A percentile compares a stretch with the other conserved stretches of the same genome.
These are phyloP conservation scores for Hydropsyche tenuis DNA, from an alignment of 1,140 invertebrate genomes.

Conservation along the genomic window DNA sequence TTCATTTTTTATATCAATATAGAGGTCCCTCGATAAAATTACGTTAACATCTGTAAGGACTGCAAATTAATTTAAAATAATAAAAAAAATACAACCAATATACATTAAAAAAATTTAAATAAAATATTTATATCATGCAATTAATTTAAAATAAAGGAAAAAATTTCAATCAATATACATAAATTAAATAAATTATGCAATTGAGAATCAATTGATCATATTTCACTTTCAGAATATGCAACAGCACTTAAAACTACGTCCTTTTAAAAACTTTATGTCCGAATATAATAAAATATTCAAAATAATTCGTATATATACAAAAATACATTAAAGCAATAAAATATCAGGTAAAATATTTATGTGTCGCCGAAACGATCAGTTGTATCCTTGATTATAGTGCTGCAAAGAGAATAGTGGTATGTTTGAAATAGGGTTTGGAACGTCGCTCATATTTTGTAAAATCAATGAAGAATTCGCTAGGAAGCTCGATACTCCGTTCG, in stretches of 20 bases:
- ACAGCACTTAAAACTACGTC: not conserved
- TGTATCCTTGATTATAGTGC: slow-evolving; percentile 45
- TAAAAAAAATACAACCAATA: not conserved
- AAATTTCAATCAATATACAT: not conserved
- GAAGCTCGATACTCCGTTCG: slow-evolving; percentile 37
- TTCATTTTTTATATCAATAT: no score
- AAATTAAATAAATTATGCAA: not conserved
- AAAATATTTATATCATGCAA: not conserved
- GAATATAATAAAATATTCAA: not conserved
- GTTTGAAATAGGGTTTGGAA: slow-evolving; percentile 37
- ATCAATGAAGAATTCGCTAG: slow-evolving; percentile 5
- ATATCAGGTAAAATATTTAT: not conserved
- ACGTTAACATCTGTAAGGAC: no score
- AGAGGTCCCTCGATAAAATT: no score
- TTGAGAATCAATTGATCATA: not conserved
- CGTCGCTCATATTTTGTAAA: slow-evolving; percentile 34
- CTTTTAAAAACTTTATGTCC: not conserved
- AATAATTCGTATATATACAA: not conserved
- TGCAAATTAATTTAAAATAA: not conserved
- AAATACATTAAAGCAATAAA: not conserved
- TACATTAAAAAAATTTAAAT: not conserved
- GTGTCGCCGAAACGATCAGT: slow-evolving; percentile 24
- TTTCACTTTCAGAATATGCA: not conserved
- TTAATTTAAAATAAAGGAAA: not conserved
- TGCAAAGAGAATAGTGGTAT: slow-evolving; percentile 39